phyloP scores from a whole-genome alignment of 2,113 vertebrate species.

The Dipodomys ordii region DNA sequence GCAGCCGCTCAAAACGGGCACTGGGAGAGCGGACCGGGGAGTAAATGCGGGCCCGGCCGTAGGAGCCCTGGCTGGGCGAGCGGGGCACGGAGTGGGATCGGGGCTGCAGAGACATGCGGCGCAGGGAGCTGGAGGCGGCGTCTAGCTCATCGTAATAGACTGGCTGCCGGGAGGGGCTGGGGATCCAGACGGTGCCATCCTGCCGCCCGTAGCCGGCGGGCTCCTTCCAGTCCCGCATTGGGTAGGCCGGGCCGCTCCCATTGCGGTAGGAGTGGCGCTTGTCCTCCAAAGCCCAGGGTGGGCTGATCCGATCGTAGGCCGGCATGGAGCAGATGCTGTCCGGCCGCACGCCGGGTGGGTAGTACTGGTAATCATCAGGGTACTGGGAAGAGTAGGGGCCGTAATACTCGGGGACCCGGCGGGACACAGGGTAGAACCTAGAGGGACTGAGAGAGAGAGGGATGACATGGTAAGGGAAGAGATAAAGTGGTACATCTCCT shows the following conservation, averaged over 20 bases:
- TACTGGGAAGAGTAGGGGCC: slow-evolving; percentile 90
- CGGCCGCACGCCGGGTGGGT: slow-evolving; percentile 91
- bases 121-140: slow-evolving; percentile 88
- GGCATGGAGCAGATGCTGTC: slow-evolving; percentile 97
- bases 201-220: slow-evolving; percentile 81
- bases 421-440: slow-evolving; percentile 90
- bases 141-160: slow-evolving; percentile 90
- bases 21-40: slow-evolving; percentile 94
- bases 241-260: slow-evolving; percentile 85
- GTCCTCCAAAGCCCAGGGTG: slow-evolving; percentile 91
- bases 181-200: slow-evolving; percentile 85
- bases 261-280: slow-evolving; percentile 92
- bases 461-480: neutral
- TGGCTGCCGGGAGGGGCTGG: slow-evolving; percentile 77
- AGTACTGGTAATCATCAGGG: slow-evolving; percentile 93
- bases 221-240: slow-evolving; percentile 87
- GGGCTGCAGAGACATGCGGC: slow-evolving; percentile 94
- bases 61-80: slow-evolving; percentile 93
- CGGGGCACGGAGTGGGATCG: slow-evolving; percentile 96
- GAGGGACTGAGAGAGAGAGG: slow-evolving; percentile 87
- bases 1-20: slow-evolving; percentile 89
- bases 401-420: slow-evolving; percentile 91
- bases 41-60: slow-evolving; percentile 88
- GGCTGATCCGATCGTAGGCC: slow-evolving; percentile 90
- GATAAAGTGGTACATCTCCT: neutral